A percentile compares a stretch with the other conserved stretches of the same genome.
phyloP scores from a whole-genome alignment of 2,797 vertebrate species.

The Sarcophilus harrisii region DNA sequence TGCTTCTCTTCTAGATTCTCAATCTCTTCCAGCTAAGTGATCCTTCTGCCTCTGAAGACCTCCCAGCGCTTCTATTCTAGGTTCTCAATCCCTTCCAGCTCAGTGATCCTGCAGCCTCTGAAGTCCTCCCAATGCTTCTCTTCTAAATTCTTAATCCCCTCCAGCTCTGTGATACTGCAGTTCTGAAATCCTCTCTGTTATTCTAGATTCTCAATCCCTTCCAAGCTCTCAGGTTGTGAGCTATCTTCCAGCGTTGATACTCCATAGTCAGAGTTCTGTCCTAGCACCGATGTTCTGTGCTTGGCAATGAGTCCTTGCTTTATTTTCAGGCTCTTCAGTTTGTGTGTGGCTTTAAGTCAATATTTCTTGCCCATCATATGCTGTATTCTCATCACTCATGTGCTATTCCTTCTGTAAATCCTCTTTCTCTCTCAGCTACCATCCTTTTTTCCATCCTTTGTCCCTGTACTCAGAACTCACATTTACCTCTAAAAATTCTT shows the following conservation, averaged over 20 bases:
- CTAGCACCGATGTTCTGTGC: not conserved
- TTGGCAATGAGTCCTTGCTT: not conserved
- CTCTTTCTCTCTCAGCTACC: not conserved
- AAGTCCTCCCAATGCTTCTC: too few species aligned
- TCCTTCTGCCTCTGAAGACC: too few species aligned
- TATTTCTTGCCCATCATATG: not conserved
- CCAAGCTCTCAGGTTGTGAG: too few species aligned
- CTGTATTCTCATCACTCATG: not conserved
- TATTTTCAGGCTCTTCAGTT: not conserved
- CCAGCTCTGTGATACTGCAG: too few species aligned
- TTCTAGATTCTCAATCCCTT: too few species aligned
- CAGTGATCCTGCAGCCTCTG: too few species aligned
- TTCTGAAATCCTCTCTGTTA: too few species aligned
- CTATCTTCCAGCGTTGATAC: not conserved
- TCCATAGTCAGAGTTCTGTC: rapidly evolving
- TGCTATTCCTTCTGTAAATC: conserved; percentile 1
- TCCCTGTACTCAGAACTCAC: not conserved
- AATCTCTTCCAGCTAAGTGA: too few species aligned
- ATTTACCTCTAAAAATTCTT: not conserved
- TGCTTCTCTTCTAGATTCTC: too few species aligned
- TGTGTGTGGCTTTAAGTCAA: not conserved
- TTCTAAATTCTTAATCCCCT: too few species aligned
- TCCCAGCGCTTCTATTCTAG: too few species aligned
- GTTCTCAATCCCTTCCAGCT: too few species aligned
- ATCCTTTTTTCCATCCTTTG: not conserved